A percentile compares a stretch with the other conserved stretches of the same genome.
Evolutionary conservation across 2,113 vertebrate species (phyloP).

Genomic region (Columba livia): DNA sequence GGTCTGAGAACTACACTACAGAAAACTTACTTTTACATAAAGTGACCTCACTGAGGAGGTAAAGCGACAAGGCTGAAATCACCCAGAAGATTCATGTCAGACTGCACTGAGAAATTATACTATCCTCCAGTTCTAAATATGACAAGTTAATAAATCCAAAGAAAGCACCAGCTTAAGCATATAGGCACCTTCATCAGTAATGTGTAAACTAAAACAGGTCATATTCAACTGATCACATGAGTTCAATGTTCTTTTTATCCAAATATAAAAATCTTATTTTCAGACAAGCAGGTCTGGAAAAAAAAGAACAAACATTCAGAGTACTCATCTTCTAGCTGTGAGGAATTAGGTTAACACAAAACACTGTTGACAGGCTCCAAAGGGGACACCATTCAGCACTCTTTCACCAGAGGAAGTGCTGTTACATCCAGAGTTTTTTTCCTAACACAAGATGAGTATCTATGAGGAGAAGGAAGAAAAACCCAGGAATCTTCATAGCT

Average conservation of each 20-base stretch:
- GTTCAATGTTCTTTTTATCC: constrained; percentile 6
- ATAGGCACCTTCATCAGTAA: neutral
- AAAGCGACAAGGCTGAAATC: neutral
- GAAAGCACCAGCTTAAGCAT: neutral
- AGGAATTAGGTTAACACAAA: constrained; percentile 70
- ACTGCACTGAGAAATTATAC: neutral
- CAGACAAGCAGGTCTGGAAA: constrained; percentile 52
- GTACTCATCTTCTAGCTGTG: constrained; percentile 69
- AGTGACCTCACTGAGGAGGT: neutral
- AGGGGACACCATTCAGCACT: constrained; percentile 63
- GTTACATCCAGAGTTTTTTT: constrained; percentile 59
- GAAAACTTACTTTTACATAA: neutral
- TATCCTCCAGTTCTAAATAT: neutral
- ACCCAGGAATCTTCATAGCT: constrained; percentile 55
- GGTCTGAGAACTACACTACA: neutral
- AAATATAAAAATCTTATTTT: constrained; percentile 18
- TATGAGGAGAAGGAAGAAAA: constrained; percentile 58
- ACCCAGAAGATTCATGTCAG: neutral
- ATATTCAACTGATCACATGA: neutral
- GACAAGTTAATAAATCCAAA: neutral
- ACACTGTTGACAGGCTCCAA: constrained; percentile 66
- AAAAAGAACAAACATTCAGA: constrained; percentile 66
- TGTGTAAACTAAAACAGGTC: rapidly evolving
- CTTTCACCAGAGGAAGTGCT: constrained; percentile 63
- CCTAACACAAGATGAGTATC: constrained; percentile 62